Conservation (phyloP, 2,888 invertebrate species). For the Phaedon cochleariae region DNA sequence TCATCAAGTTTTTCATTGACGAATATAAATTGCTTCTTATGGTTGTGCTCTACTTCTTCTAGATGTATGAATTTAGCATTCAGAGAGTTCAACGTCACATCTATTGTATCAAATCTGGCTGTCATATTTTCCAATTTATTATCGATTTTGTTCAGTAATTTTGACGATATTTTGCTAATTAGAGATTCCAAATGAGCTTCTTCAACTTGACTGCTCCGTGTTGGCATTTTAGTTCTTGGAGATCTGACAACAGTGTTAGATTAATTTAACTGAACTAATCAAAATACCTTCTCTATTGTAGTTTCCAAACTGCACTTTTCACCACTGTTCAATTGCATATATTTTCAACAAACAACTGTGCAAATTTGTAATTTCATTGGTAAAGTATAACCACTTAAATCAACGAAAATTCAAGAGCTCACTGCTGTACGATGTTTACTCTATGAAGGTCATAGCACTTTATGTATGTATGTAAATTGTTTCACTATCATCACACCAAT, state of each 20-base stretch:
- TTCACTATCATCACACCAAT: no score
- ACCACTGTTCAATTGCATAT: not conserved
- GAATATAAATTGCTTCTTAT: not conserved
- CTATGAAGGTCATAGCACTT: not conserved
- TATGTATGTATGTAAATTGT: no score
- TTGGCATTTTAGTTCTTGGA: conserved; percentile 5
- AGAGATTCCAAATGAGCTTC: conserved; percentile 1
- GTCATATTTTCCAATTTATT: conserved; percentile 10
- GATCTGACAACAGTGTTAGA: not conserved
- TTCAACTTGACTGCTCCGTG: not conserved
- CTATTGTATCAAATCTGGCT: conserved; percentile 4
- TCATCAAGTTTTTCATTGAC: conserved; percentile 4
- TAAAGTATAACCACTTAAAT: not conserved
- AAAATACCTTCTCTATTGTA: conserved; percentile 1
- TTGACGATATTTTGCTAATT: conserved; percentile 2
- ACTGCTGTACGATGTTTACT: conserved; percentile 1
- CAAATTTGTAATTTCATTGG: not conserved
- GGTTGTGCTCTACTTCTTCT: conserved; percentile 2
- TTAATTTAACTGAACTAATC: not conserved
- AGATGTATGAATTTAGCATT: conserved; percentile 2
- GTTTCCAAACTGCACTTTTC: not conserved
- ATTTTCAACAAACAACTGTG: conserved; percentile 6
- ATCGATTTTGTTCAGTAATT: conserved; percentile 4
- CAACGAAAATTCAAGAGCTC: not conserved
- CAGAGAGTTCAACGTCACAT: conserved; percentile 9